Evolutionary conservation across 2,797 vertebrate genomes (phyloP).

Genomic region (Taeniopygia guttata): DNA sequence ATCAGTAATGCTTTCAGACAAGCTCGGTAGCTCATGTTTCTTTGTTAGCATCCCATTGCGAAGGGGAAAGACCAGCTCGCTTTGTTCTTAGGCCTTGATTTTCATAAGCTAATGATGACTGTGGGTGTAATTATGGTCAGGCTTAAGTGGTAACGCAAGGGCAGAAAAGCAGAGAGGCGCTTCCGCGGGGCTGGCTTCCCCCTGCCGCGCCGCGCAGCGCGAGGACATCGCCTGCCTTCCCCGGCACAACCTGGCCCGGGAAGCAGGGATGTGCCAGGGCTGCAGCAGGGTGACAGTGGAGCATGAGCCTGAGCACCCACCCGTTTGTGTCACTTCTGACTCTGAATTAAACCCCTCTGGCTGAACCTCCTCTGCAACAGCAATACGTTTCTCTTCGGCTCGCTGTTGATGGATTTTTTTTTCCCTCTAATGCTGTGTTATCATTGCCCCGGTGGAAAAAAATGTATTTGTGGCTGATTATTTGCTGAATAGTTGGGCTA

Average conservation of each 20-base stretch:
- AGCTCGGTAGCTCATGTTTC: conserved; percentile 29
- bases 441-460: background rate
- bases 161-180: background rate
- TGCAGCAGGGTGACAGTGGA: fast-evolving
- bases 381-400: background rate
- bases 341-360: background rate
- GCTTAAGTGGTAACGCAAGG: conserved; percentile 15
- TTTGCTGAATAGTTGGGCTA: background rate
- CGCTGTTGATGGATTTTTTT: background rate
- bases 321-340: background rate
- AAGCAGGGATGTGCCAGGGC: background rate
- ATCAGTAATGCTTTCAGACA: conserved; percentile 52
- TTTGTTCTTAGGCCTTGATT: conserved; percentile 48
- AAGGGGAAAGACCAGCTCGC: conserved; percentile 8
- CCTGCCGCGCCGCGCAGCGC: fast-evolving
- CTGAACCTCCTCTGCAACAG: background rate
- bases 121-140: conserved; percentile 34
- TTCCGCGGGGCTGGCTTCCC: background rate
- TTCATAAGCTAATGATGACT: conserved; percentile 46
- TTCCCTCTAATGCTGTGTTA: fast-evolving
- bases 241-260: fast-evolving
- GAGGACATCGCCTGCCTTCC: background rate
- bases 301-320: fast-evolving
- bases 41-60: conserved; percentile 14
- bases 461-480: background rate